A percentile compares a stretch with the other conserved stretches of the same genome.
phyloP scores from a whole-genome alignment of 37 sponge, comb jelly and placozoan genomes.

The Axinella damicornis region DNA sequence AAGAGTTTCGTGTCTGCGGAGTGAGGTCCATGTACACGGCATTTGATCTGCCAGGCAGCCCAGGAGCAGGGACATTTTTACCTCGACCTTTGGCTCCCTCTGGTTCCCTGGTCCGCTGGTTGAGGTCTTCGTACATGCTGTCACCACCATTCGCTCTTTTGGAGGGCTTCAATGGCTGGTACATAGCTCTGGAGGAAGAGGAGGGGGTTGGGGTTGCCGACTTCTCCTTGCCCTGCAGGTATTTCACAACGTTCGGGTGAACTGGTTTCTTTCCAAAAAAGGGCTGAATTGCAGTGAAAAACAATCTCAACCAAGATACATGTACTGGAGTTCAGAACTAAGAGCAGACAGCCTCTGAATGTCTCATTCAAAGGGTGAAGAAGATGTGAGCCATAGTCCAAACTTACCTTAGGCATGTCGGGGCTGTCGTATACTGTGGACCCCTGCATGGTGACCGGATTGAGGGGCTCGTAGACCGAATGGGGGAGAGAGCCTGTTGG shows the following conservation, averaged over 20 bases:
- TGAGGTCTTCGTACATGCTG: background rate
- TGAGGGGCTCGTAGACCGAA: background rate
- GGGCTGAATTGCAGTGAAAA: no score
- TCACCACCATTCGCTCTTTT: background rate
- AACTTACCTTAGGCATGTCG: background rate
- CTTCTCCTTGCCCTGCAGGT: no score
- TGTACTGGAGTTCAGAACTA: no score
- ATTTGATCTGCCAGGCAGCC: no score
- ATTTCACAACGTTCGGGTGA: no score
- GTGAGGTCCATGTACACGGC: conserved; percentile 34
- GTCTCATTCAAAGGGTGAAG: no score
- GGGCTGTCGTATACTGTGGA: background rate
- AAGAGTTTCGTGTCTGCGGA: conserved; percentile 8
- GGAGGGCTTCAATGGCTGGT: background rate
- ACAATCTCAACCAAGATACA: no score
- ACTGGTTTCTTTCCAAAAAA: no score
- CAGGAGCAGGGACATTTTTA: no score
- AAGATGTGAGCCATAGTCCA: no score
- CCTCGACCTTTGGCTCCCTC: background rate
- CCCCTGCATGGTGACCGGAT: background rate
- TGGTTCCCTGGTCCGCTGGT: background rate
- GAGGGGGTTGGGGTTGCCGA: no score
- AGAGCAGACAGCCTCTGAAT: no score
- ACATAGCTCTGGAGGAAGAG: background rate
- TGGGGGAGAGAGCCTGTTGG: background rate